phyloP scores from a whole-genome alignment of 2,113 vertebrate species.

The Platysteira castanea region DNA sequence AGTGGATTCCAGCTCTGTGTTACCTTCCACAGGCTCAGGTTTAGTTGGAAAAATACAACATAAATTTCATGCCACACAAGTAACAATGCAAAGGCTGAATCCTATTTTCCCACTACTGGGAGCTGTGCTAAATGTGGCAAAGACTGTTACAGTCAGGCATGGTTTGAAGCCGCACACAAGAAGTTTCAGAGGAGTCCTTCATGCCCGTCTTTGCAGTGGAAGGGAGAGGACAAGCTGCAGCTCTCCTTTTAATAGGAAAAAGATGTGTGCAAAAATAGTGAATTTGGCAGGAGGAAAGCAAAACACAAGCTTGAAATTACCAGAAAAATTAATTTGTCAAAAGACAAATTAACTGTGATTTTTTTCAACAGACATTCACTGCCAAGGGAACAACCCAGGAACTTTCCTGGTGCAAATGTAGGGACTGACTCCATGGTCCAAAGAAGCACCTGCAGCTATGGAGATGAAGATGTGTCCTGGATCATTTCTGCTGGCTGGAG shows the following conservation, averaged over 20 bases:
- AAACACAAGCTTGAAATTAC: neutral
- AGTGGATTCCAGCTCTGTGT: neutral
- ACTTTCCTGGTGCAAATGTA: neutral
- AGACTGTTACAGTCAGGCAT: neutral
- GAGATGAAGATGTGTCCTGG: neutral
- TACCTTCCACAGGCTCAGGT: neutral
- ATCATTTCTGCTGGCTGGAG: neutral
- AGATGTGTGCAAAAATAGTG: neutral
- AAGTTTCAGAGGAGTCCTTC: neutral
- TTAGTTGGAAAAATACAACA: slow-evolving; percentile 15
- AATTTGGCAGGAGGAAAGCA: neutral
- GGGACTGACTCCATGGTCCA: neutral
- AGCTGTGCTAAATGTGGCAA: neutral
- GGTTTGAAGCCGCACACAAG: neutral
- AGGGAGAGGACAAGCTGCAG: neutral
- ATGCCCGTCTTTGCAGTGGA: neutral
- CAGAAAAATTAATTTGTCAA: neutral
- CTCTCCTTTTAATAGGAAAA: neutral
- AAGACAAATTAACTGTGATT: neutral
- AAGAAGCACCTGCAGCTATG: neutral
- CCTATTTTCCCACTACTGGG: neutral
- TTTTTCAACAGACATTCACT: neutral
- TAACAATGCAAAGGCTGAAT: neutral
- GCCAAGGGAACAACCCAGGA: neutral
- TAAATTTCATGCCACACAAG: neutral